Percentiles rank a stretch among this genome's conserved stretches.
phyloP scores from a whole-genome alignment of 2,113 vertebrate genomes.

The Rhinolophus sinicus region DNA sequence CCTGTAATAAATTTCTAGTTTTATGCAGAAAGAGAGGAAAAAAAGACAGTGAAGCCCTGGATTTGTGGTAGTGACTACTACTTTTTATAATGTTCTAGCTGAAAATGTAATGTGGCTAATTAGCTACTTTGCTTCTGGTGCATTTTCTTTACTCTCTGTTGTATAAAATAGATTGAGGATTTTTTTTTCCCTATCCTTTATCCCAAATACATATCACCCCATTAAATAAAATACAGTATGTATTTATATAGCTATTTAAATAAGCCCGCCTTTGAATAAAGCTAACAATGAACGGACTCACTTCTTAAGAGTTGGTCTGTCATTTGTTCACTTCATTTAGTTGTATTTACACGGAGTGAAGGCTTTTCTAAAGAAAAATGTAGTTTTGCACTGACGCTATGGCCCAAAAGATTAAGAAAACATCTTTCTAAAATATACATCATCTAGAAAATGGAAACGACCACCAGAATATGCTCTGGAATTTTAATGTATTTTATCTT shows the following conservation, averaged over 20 bases:
- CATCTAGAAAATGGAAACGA: not conserved
- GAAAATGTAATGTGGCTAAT: slow-evolving; percentile 52
- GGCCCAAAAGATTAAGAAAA: not conserved
- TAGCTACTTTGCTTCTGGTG: slow-evolving; percentile 6
- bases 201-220: slow-evolving; percentile 45
- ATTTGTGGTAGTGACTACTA: not conserved
- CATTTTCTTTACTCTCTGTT: slow-evolving; percentile 26
- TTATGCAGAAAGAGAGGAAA: not conserved
- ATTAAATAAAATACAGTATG: slow-evolving; percentile 36
- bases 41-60: not conserved
- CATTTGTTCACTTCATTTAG: slow-evolving; percentile 67
- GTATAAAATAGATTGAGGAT: slow-evolving; percentile 16
- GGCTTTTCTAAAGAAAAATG: not conserved
- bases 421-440: not conserved
- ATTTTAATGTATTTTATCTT: not conserved
- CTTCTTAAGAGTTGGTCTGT: slow-evolving; percentile 52
- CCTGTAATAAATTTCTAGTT: slow-evolving; percentile 5
- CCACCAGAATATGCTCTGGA: not conserved
- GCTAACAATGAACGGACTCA: slow-evolving; percentile 67
- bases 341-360: not conserved
- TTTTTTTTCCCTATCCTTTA: not conserved
- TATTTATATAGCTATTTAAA: slow-evolving; percentile 63
- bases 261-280: slow-evolving; percentile 67
- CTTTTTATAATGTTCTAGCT: not conserved
- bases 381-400: not conserved